Conservation (phyloP, 2,888 invertebrate species). For the Notocelia uddmanniana region DNA sequence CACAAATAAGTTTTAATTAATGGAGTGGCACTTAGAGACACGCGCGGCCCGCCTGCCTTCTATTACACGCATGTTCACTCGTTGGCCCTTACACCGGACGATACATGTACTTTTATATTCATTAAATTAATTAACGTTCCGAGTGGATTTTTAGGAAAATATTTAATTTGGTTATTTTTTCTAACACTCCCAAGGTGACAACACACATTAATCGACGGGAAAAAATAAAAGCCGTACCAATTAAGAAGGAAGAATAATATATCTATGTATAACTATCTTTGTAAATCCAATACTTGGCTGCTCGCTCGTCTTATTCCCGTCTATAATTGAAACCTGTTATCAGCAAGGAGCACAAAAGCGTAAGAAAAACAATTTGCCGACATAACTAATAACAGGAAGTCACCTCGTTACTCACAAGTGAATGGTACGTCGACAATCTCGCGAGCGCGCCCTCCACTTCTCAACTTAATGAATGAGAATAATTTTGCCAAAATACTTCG, state of each 20-base stretch:
- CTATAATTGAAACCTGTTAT: conserved; percentile 58
- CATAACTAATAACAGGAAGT: conserved; percentile 83
- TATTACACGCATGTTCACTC: conserved; percentile 66
- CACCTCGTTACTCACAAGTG: conserved; percentile 83
- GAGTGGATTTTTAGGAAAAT: neutral
- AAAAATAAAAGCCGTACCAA: conserved; percentile 29
- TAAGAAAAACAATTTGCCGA: conserved; percentile 81
- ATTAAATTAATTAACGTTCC: conserved; percentile 35
- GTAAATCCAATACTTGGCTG: conserved; percentile 41
- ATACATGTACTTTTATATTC: conserved; percentile 43
- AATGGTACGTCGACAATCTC: conserved; percentile 83
- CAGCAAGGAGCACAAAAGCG: conserved; percentile 64
- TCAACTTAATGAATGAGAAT: conserved; percentile 85
- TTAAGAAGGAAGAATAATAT: conserved; percentile 27
- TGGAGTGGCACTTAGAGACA: conserved; percentile 83
- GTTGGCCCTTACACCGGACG: conserved; percentile 56
- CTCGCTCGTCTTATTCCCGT: conserved; percentile 43
- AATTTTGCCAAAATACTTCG: conserved; percentile 85
- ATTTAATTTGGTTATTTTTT: neutral
- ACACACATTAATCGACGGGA: conserved; percentile 11
- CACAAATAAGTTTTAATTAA: conserved; percentile 85
- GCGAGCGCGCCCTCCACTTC: conserved; percentile 79
- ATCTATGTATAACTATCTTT: conserved; percentile 28
- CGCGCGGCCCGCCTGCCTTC: conserved; percentile 70
- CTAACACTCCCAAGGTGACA: neutral